A percentile compares a stretch with the other conserved stretches of the same genome.
phyloP scores from a whole-genome alignment of 2,113 vertebrate genomes.

The Anarrhichthys ocellatus region DNA sequence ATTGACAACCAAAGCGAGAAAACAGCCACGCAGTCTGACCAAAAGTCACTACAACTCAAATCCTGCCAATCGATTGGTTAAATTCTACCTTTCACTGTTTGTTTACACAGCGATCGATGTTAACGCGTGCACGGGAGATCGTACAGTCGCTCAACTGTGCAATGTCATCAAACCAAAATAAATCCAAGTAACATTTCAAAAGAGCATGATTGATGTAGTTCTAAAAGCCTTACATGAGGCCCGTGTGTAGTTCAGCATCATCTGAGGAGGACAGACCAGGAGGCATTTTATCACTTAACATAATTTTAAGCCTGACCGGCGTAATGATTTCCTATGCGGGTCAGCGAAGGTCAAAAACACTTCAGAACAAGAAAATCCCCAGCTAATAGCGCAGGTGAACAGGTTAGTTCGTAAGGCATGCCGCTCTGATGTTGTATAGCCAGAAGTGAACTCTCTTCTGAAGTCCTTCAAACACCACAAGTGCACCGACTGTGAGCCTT shows the following conservation, averaged over 20 bases:
- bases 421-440: slow-evolving; percentile 30
- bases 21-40: neutral
- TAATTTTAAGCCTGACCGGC: slow-evolving; percentile 49
- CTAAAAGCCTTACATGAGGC: neutral
- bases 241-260: slow-evolving; percentile 14
- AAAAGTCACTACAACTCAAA: neutral
- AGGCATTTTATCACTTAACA: slow-evolving; percentile 37
- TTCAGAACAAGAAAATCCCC: slow-evolving; percentile 48
- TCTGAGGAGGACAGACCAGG: slow-evolving; percentile 9
- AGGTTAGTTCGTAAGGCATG: slow-evolving; percentile 9
- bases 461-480: slow-evolving; percentile 41
- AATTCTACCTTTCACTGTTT: slow-evolving; percentile 24
- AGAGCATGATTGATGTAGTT: neutral
- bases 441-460: slow-evolving; percentile 51
- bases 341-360: slow-evolving; percentile 57
- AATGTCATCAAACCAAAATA: neutral
- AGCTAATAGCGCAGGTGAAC: slow-evolving; percentile 26
- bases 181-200: slow-evolving; percentile 27
- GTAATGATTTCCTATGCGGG: slow-evolving; percentile 61
- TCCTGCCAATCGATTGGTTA: neutral
- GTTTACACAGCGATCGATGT: slow-evolving; percentile 33
- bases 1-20: slow-evolving; percentile 6
- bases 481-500: slow-evolving; percentile 2
- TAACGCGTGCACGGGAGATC: neutral
- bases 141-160: neutral